Evolutionary conservation across 2,888 invertebrate genomes (phyloP), one percentile per base, ranked within the genome.

Genomic region (Dioctria linearis): DNA sequence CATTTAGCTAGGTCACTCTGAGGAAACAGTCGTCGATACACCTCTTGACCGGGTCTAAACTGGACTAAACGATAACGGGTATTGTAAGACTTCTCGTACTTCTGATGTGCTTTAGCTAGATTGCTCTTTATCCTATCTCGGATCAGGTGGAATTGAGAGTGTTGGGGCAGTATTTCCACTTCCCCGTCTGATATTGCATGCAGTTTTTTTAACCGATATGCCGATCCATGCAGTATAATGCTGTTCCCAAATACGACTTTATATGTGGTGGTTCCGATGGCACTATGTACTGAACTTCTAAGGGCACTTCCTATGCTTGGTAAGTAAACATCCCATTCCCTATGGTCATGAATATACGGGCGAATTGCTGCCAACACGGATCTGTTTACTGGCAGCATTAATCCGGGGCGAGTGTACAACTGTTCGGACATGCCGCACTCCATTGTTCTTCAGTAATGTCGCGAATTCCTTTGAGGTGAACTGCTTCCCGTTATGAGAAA

Each of bases 401-500:
- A 46, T n/a, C 4, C 43, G 69, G 0, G 69, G 43, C 25, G 59
- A 59, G 25, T 59, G 59, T 4, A 25, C 25, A 25, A 2, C 25
- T 25, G 25, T 25, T 25, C 25, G 25, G 25, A 25, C 25, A 25
- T 59, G 25, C 13, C 25, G 13, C 3, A 59, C 8, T 8, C 59
- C 59, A 25, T 59, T n/a, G n/a, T 59, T 25, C 2, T 13, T 5
- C 5, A 59, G 25, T 2, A 59, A 8, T 2, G 13, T 59, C 59
- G 5, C 13, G 6, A 59, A 59, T 3, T 13, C 6, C 25, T 3
- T 6, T 2, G 59, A 59, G 6, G 25, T 54, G 11, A 80, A 80
- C 11, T 80, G 76, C 5, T 63, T 76, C 6, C 76, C 80, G 13
- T 80, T 80, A 42, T 80, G 66, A 2, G 80, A 59, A 37, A 76